Conservation (phyloP, 2,797 vertebrate genomes). For the Protonibea diacanthus region DNA sequence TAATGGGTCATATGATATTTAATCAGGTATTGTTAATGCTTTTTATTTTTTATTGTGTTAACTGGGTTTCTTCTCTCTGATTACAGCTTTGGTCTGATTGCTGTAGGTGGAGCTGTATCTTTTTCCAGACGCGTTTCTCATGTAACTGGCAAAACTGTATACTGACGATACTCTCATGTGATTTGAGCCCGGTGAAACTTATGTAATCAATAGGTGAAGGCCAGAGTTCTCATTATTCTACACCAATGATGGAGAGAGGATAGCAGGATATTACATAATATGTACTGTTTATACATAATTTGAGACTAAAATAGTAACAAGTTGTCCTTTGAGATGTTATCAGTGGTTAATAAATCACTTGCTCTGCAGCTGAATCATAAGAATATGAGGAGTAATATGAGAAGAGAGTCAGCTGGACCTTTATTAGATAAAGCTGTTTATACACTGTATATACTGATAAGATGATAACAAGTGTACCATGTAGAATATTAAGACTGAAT, state of each 20-base stretch:
- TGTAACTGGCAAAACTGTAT: constrained; percentile 33
- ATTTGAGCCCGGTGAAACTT: constrained; percentile 28
- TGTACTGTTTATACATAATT: too few species aligned
- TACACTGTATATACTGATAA: too few species aligned
- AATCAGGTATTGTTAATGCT: constrained; percentile 34
- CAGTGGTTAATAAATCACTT: too few species aligned
- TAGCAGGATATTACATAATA: constrained; percentile 18
- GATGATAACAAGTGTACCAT: background rate
- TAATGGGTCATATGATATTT: constrained; percentile 49
- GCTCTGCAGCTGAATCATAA: too few species aligned
- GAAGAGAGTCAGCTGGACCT: too few species aligned
- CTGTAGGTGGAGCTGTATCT: constrained; percentile 41
- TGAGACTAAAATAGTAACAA: too few species aligned
- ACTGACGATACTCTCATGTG: constrained; percentile 1
- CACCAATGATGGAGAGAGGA: background rate
- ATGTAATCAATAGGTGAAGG: constrained; percentile 48
- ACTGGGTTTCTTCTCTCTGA: constrained; percentile 26
- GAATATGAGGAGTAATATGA: too few species aligned
- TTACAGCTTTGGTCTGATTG: constrained; percentile 34
- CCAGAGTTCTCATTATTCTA: constrained; percentile 26
- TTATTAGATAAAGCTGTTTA: too few species aligned
- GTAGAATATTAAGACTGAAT: background rate
- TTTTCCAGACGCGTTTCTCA: constrained; percentile 33
- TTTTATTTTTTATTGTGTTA: constrained; percentile 34
- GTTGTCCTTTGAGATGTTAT: too few species aligned